Conservation (phyloP, 2,113 vertebrate genomes). For the Mohoua ochrocephala region DNA sequence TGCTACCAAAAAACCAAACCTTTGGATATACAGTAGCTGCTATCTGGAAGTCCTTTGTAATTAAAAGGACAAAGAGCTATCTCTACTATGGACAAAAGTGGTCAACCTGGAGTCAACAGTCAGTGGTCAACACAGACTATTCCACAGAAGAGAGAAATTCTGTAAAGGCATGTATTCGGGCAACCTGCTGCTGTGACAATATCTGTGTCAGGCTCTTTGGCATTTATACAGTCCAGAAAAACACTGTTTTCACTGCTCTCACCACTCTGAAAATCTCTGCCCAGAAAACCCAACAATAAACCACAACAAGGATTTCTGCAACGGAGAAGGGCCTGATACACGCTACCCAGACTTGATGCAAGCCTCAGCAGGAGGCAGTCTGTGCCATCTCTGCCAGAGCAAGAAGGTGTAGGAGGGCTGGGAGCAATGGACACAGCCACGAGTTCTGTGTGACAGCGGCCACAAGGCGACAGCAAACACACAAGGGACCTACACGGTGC, state of each 20-base stretch:
- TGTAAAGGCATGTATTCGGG: rapidly evolving
- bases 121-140: neutral
- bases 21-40: neutral
- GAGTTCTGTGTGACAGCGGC: neutral
- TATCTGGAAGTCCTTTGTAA: neutral
- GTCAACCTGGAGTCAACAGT: neutral
- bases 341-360: neutral
- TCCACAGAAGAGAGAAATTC: neutral
- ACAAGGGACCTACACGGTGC: rapidly evolving
- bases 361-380: neutral
- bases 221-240: neutral
- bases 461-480: constrained; percentile 35
- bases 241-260: neutral
- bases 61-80: neutral
- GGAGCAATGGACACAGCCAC: neutral
- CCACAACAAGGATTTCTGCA: neutral
- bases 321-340: neutral
- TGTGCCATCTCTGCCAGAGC: neutral
- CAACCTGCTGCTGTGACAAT: neutral
- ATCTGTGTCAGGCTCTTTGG: neutral
- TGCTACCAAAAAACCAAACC: neutral
- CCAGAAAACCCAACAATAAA: neutral
- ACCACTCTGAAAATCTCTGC: neutral
- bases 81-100: neutral
- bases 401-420: neutral